Evolutionary conservation across 2,797 vertebrate species (phyloP).

Genomic region (Champsocephalus gunnari): DNA sequence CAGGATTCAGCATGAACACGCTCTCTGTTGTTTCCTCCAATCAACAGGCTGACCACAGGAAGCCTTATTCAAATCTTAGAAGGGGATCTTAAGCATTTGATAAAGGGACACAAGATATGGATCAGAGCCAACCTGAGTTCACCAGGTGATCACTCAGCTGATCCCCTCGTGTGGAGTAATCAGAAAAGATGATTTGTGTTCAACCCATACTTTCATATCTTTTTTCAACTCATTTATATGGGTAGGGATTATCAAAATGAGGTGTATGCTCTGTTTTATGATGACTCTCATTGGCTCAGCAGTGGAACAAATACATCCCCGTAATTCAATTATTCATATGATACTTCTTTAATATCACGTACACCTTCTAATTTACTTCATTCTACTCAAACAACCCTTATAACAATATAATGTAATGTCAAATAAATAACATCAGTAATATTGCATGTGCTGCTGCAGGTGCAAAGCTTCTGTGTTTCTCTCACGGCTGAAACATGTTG

Average conservation of each 20-base stretch:
- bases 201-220: background rate
- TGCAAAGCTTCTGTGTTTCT: background rate
- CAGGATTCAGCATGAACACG: slow-evolving; percentile 43
- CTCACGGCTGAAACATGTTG: background rate
- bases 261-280: no score
- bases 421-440: no score
- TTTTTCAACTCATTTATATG: no score
- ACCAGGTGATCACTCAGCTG: slow-evolving; percentile 1
- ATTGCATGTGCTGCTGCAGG: background rate
- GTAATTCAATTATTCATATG: background rate
- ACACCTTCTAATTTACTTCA: background rate
- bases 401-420: no score
- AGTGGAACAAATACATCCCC: background rate
- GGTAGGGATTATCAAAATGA: no score
- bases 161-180: background rate
- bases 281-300: no score
- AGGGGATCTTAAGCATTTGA: background rate
- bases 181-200: background rate
- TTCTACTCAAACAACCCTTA: no score
- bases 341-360: background rate
- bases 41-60: slow-evolving; percentile 21
- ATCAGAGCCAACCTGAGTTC: background rate
- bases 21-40: slow-evolving; percentile 45
- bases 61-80: slow-evolving; percentile 19
- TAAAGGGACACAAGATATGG: background rate